Conservation (phyloP, 2,113 vertebrate species). For the Mola mola region DNA sequence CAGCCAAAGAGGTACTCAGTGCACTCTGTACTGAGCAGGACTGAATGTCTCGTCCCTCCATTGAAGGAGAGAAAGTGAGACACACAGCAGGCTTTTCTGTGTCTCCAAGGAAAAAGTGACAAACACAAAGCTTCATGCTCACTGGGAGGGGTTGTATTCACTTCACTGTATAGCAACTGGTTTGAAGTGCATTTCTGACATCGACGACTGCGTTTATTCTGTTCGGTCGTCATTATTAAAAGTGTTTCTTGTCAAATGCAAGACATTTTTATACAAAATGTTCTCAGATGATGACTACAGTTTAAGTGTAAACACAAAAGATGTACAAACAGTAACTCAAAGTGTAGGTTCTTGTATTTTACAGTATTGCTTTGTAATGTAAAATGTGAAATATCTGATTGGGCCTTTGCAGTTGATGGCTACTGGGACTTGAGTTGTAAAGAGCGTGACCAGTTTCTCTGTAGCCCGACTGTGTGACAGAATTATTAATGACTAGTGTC, state of each 20-base stretch:
- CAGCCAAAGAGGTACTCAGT: constrained; percentile 9
- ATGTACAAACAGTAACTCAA: constrained; percentile 4
- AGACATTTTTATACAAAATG: no score
- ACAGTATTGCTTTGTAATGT: background rate
- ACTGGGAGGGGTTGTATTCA: constrained; percentile 31
- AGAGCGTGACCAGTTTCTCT: constrained; percentile 59
- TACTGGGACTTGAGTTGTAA: constrained; percentile 39
- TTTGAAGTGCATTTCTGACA: constrained; percentile 54
- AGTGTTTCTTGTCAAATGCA: no score
- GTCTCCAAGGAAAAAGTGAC: constrained; percentile 47
- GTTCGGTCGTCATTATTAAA: no score
- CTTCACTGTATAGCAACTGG: constrained; percentile 52
- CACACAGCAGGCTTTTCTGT: constrained; percentile 46
- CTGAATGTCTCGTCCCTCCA: constrained; percentile 26
- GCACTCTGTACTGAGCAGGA: constrained; percentile 9
- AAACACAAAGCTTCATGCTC: constrained; percentile 14
- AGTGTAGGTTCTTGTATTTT: constrained; percentile 5
- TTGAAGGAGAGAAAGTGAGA: constrained; percentile 20
- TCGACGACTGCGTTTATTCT: constrained; percentile 51
- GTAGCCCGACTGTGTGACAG: constrained; percentile 74
- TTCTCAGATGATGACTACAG: no score
- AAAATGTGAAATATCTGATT: no score
- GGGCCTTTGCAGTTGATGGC: constrained; percentile 20
- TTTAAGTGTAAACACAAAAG: no score
- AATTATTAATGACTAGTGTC: constrained; percentile 77